A percentile compares a stretch with the other conserved stretches of the same genome.
phyloP scores from a whole-genome alignment of 2,797 vertebrate species.

The Bradypus variegatus region DNA sequence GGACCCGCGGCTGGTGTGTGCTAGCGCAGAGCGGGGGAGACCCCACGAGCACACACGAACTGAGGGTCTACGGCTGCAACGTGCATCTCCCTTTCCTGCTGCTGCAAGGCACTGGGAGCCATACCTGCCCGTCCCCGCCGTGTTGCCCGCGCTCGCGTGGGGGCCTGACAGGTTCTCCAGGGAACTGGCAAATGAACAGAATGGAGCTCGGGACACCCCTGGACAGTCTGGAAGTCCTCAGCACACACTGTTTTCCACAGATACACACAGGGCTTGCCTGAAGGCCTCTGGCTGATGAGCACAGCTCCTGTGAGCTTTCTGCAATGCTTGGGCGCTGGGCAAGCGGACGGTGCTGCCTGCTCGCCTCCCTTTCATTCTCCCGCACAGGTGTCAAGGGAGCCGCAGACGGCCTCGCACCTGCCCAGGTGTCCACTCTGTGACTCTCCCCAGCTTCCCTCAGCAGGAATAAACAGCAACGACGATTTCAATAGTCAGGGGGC shows the following conservation, averaged over 20 bases:
- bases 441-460: neutral
- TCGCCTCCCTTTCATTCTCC: neutral
- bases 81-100: neutral
- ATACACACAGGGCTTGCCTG: neutral
- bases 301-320: neutral
- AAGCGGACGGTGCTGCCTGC: neutral
- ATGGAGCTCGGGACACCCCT: no score
- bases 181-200: neutral
- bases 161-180: neutral
- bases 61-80: neutral
- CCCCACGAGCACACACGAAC: neutral
- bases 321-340: rapidly evolving
- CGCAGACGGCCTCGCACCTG: neutral
- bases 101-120: neutral
- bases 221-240: neutral
- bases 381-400: neutral
- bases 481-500: neutral
- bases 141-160: neutral
- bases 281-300: neutral
- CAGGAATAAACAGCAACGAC: neutral
- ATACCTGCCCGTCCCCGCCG: neutral
- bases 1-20: neutral
- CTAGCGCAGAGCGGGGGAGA: neutral
- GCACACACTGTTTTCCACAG: neutral
- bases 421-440: neutral